Evolutionary conservation across 2,113 vertebrate genomes (phyloP), one percentile per base, ranked within the genome.

Genomic region (Falco punctatus): DNA sequence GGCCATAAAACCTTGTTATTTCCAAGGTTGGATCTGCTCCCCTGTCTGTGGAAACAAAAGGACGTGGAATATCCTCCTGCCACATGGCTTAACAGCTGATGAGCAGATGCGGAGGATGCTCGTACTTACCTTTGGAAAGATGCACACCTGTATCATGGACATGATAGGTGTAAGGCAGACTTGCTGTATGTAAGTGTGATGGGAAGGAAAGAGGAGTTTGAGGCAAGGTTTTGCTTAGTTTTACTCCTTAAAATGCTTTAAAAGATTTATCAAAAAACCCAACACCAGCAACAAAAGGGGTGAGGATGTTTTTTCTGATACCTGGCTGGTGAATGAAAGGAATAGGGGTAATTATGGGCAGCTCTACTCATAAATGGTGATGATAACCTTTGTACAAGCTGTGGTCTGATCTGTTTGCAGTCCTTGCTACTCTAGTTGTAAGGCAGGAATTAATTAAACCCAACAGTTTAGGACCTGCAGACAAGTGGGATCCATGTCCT

Each of bases 271-370:
- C 38, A 38, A 38, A 38, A 38, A 38, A 38, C 38, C 38, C 38
- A 38, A 38, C 38, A 38, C 28, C 24, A 49, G 5, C 30, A 38
- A 23, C 8, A 19, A 38, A 51, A 23, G 1, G 10, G 4, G 15
- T 28, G 23, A 49, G 52, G 30, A 20, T 26, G 3, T 0, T 32
- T 92, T 48, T 94, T 20, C 7, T 92, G 72, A 40, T 58, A 33
- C 11, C 23, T 75, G 64, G 20, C 93, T 92, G 83, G 84, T 62
- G 91, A 96, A 79, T 86, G 58, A 51, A 71, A 88, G 79, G 62
- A 65, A 49, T 35, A 38, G 20, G 64, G 74, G 75, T 92, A 33
- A 49, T 42, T 85, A 15, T 9, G 22, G 70, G 81, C 48, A 90
- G 90, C 91, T 95, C 51, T 67, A 13, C 64, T 88, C 52, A 55